These are phyloP conservation scores for Leptogaster cylindrica DNA, from an alignment of 2,888 invertebrate species.

Conservation along the genomic window DNA sequence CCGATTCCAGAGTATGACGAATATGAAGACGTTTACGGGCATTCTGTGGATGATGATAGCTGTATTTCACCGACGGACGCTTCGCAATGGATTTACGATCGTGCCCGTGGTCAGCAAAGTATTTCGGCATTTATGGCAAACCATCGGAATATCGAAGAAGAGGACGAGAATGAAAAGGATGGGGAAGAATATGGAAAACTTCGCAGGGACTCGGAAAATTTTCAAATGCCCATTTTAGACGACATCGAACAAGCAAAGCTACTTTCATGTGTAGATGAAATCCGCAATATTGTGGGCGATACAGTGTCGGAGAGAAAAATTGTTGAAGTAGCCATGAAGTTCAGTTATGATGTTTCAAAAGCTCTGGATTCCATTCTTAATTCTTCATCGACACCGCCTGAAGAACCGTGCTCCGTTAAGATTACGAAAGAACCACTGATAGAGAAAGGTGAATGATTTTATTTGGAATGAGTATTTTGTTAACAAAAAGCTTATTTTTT, in stretches of 20 bases:
- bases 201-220: conserved; percentile 60
- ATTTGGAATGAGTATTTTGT: conserved; percentile 11
- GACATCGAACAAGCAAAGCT: conserved; percentile 77
- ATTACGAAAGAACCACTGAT: conserved; percentile 48
- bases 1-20: conserved; percentile 79
- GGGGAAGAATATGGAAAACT: conserved; percentile 62
- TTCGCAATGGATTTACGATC: conserved; percentile 84
- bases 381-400: conserved; percentile 33
- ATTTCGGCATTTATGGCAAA: conserved; percentile 75
- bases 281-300: conserved; percentile 81
- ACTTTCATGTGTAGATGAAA: conserved; percentile 82
- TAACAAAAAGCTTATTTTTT: conserved; percentile 40
- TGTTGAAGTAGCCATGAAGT: conserved; percentile 72
- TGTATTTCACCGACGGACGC: conserved; percentile 88
- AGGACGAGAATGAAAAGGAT: conserved; percentile 66
- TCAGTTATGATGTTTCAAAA: conserved; percentile 75
- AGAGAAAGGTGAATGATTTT: conserved; percentile 56
- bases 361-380: conserved; percentile 76
- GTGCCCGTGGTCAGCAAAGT: conserved; percentile 74
- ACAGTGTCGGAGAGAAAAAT: conserved; percentile 75
- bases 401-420: not conserved
- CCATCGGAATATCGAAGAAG: conserved; percentile 75
- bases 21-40: conserved; percentile 86
- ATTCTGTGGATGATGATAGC: conserved; percentile 92
- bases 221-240: conserved; percentile 65